These are phyloP conservation scores for Acholoe squamosa DNA, from an alignment of 2,888 invertebrate genomes.

Conservation along the genomic window DNA sequence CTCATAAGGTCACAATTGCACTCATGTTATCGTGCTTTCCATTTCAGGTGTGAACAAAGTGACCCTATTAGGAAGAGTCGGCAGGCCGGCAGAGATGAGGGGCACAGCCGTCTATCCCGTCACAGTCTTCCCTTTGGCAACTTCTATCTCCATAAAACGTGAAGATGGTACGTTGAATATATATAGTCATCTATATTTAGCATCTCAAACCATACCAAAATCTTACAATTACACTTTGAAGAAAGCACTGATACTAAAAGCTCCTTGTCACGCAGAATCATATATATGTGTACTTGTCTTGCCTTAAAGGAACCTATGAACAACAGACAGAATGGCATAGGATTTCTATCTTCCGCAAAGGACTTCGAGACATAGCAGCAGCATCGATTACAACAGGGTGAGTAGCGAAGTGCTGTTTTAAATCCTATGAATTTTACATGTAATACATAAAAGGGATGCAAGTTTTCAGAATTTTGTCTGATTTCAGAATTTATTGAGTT, in stretches of 20 bases:
- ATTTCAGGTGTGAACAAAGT: constrained; percentile 91
- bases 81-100: constrained; percentile 93
- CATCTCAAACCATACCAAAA: too few species aligned
- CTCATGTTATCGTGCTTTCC: background rate
- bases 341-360: background rate
- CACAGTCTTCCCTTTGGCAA: constrained; percentile 93
- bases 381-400: background rate
- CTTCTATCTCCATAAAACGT: constrained; percentile 81
- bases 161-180: too few species aligned
- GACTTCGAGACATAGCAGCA: constrained; percentile 20
- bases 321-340: constrained; percentile 43
- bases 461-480: too few species aligned
- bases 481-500: too few species aligned
- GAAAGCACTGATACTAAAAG: too few species aligned
- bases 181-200: too few species aligned
- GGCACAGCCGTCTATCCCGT: constrained; percentile 92
- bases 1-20: background rate
- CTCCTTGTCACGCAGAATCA: background rate
- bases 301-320: constrained; percentile 8
- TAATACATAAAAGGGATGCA: background rate
- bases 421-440: too few species aligned
- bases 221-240: too few species aligned
- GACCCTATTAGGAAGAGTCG: constrained; percentile 92
- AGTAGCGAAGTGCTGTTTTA: too few species aligned
- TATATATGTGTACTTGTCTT: background rate